Conservation (phyloP, 2,888 invertebrate species). For the Pachycephus smyrnensis region DNA sequence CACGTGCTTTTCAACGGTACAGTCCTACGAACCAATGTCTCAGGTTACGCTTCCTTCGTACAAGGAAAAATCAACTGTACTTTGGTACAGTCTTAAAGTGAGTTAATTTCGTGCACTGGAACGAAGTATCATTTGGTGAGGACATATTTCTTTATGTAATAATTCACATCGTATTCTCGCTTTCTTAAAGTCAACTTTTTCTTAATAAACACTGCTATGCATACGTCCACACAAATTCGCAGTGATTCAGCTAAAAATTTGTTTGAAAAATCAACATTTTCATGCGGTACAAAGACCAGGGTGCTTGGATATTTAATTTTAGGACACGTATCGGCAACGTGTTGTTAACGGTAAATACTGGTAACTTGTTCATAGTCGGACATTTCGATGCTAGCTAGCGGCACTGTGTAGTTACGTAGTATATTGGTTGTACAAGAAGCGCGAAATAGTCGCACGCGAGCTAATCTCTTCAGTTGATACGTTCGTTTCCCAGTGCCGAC, state of each 20-base stretch:
- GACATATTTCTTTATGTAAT: background rate
- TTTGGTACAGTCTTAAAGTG: background rate
- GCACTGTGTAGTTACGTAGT: background rate
- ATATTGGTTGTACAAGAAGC: background rate
- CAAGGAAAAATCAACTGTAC: constrained; percentile 14
- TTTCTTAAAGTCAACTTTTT: background rate
- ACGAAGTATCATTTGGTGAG: background rate
- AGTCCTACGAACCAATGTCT: constrained; percentile 15
- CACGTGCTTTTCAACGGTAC: constrained; percentile 50
- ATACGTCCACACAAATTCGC: background rate
- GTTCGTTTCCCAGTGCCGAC: background rate
- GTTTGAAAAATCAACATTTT: background rate
- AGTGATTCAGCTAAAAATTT: background rate
- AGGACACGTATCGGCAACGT: constrained; percentile 8
- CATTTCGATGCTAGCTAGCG: background rate
- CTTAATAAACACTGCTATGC: background rate
- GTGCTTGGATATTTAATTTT: background rate
- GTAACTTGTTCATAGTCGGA: constrained; percentile 4
- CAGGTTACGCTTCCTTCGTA: constrained; percentile 25
- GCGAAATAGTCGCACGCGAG: background rate
- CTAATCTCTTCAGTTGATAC: background rate
- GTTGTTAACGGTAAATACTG: constrained; percentile 9
- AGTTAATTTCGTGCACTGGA: background rate
- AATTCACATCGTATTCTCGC: background rate
- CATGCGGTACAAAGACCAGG: background rate